Conservation (phyloP, 2,888 invertebrate species). For the Papilio elwesi region DNA sequence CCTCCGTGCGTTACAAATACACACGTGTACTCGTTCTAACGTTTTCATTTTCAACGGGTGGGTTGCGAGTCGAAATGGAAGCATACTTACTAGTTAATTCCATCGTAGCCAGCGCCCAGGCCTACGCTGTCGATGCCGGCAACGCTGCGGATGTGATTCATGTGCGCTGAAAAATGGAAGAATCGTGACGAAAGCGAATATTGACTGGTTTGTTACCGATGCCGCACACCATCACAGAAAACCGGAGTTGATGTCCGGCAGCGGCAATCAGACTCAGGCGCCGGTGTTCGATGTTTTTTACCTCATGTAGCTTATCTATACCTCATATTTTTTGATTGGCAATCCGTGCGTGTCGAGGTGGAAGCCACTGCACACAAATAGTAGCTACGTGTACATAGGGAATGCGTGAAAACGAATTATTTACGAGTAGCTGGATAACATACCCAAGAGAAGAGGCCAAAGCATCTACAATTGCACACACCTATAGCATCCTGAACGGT, state of each 20-base stretch:
- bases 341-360: not conserved
- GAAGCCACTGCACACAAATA: not conserved
- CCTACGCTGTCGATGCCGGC: conserved; percentile 95
- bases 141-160: conserved; percentile 93
- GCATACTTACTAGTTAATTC: conserved; percentile 93
- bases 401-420: not conserved
- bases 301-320: no score
- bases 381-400: not conserved
- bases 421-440: not conserved
- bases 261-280: not conserved
- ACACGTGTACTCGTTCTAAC: conserved; percentile 15
- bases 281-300: no score
- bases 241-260: not conserved
- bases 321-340: not conserved
- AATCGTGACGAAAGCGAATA: conserved; percentile 27
- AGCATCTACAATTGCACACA: conserved; percentile 61
- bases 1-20: conserved; percentile 16
- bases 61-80: conserved; percentile 31
- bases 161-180: conserved; percentile 88
- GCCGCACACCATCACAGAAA: not conserved
- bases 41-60: conserved; percentile 22
- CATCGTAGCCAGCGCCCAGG: conserved; percentile 94
- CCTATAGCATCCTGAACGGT: conserved; percentile 92
- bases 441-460: not conserved
- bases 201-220: not conserved